Evolutionary conservation across 2,113 vertebrate genomes (phyloP).

Genomic region (Zosterops japonicus): DNA sequence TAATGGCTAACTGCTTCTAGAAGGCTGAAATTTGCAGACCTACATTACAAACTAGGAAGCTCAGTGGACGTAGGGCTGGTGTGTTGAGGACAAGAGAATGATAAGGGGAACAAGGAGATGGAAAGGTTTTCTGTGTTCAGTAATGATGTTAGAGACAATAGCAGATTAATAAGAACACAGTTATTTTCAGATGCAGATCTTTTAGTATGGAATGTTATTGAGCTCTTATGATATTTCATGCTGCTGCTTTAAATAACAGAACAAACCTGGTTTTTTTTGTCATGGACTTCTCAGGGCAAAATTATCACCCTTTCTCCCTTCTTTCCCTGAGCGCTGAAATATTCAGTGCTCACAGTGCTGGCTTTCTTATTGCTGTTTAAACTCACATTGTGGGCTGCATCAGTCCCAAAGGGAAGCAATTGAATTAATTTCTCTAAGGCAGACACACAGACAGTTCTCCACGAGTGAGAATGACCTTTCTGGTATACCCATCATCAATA

Average conservation of each 20-base stretch:
- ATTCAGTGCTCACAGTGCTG: background rate
- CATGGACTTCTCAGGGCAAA: background rate
- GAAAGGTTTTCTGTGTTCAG: background rate
- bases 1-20: background rate
- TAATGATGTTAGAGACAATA: background rate
- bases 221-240: background rate
- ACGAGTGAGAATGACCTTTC: constrained; percentile 58
- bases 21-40: background rate
- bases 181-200: background rate
- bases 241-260: background rate
- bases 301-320: background rate
- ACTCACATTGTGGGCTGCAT: background rate
- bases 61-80: background rate
- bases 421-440: constrained; percentile 59
- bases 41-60: background rate
- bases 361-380: constrained; percentile 26
- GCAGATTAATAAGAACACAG: background rate
- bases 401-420: background rate
- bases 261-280: background rate
- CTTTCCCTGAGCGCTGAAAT: background rate
- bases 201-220: background rate
- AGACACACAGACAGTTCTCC: constrained; percentile 13
- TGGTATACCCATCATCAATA: constrained; percentile 35
- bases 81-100: background rate
- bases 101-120: background rate